Evolutionary conservation across 2,113 vertebrate genomes (phyloP).

Genomic region (Aix galericulata): DNA sequence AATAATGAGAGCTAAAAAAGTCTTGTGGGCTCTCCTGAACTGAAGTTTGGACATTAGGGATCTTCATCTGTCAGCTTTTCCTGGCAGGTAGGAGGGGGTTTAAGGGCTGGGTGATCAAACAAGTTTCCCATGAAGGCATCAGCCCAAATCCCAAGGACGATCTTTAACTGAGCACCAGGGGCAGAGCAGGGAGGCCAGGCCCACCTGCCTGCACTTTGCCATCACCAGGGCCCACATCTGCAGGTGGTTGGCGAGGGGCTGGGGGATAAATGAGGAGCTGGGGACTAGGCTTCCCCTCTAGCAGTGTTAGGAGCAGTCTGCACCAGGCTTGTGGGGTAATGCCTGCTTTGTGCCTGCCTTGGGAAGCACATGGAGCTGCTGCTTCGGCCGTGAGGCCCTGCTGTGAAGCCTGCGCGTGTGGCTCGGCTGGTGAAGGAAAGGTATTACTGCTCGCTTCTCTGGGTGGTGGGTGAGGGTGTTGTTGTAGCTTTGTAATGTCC

Average conservation of each 20-base stretch:
- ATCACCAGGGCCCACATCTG: rapidly evolving
- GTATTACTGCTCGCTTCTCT: neutral
- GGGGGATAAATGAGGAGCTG: neutral
- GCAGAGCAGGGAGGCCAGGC: neutral
- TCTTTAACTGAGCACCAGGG: neutral
- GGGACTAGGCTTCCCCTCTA: rapidly evolving
- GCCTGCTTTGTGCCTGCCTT: rapidly evolving
- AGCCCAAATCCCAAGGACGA: neutral
- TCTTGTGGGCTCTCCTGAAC: neutral
- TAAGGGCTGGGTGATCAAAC: neutral
- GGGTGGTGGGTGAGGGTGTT: neutral
- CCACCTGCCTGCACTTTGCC: neutral
- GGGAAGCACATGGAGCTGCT: rapidly evolving
- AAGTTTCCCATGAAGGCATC: neutral
- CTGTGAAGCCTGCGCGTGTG: rapidly evolving
- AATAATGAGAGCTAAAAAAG: neutral
- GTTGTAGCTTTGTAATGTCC: neutral
- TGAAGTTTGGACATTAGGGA: neutral
- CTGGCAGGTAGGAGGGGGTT: neutral
- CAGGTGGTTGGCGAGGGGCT: no score
- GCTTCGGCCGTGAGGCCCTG: rapidly evolving
- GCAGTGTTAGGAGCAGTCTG: rapidly evolving
- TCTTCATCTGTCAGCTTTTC: neutral
- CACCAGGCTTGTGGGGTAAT: rapidly evolving
- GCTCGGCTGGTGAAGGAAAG: neutral